A percentile compares a stretch with the other conserved stretches of the same genome.
Evolutionary conservation across 2,888 invertebrate genomes (phyloP).

Genomic region (Himalopsyche anomala): DNA sequence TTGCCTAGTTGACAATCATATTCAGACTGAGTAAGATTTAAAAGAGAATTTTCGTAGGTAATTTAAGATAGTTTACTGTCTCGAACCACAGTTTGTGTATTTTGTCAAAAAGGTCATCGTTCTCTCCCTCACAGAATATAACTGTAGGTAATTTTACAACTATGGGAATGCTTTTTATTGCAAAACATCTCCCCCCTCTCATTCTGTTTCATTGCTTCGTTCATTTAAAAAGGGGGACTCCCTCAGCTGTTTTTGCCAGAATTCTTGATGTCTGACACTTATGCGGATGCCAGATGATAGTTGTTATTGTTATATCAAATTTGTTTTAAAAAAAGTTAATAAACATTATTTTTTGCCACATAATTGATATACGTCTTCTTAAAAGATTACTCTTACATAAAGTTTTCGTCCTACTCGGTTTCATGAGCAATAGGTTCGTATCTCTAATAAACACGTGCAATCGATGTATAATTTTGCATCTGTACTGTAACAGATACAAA

Average conservation of each 20-base stretch:
- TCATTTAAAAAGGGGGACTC: conserved; percentile 39
- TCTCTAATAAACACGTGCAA: no score
- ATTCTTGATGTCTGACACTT: conserved; percentile 14
- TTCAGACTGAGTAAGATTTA: no score
- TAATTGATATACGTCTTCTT: no score
- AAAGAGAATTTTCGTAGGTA: no score
- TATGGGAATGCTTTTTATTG: conserved; percentile 62
- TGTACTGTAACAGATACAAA: no score
- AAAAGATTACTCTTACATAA: no score
- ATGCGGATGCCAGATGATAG: background rate
- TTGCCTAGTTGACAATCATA: no score
- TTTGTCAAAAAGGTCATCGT: conserved; percentile 14
- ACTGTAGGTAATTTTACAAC: conserved; percentile 61
- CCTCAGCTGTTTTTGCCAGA: conserved; percentile 25
- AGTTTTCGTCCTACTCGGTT: no score
- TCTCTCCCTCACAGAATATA: conserved; percentile 32
- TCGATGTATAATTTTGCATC: no score
- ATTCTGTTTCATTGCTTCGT: conserved; percentile 48
- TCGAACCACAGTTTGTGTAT: background rate
- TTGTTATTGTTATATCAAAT: background rate
- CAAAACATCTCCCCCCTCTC: conserved; percentile 51
- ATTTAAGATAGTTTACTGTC: background rate
- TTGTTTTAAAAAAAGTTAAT: no score
- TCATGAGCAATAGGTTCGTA: no score
- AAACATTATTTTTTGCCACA: no score